These are phyloP conservation scores for Sterna hirundo DNA, from an alignment of 2,113 vertebrate species.

Conservation along the genomic window DNA sequence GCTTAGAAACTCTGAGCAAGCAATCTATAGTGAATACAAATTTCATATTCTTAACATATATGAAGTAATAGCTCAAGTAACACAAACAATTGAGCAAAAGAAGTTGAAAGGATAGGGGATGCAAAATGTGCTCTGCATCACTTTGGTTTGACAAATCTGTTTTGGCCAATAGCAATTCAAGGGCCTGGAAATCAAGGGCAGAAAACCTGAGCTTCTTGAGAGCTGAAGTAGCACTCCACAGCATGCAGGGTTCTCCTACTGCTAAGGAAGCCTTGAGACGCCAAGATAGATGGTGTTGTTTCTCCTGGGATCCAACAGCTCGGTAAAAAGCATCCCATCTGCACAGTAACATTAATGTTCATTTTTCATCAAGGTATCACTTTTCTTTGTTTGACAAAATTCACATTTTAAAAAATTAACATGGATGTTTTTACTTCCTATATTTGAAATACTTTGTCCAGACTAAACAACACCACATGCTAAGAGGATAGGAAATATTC, in stretches of 20 bases:
- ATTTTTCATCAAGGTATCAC: not conserved
- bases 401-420: not conserved
- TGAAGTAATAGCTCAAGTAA: not conserved
- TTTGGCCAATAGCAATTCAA: not conserved
- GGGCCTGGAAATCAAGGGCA: not conserved
- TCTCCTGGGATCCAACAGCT: not conserved
- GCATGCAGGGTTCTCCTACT: fast-evolving
- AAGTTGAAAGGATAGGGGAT: not conserved
- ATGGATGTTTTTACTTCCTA: fast-evolving
- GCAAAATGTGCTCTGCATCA: not conserved
- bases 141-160: not conserved
- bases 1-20: not conserved
- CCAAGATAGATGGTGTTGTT: not conserved
- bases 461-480: not conserved
- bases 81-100: fast-evolving
- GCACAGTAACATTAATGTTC: not conserved
- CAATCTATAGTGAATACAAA: not conserved
- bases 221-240: not conserved
- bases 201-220: not conserved
- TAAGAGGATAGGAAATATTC: not conserved
- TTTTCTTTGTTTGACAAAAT: not conserved
- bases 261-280: not conserved
- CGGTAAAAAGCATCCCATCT: not conserved
- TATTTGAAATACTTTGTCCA: not conserved
- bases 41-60: not conserved